Percentiles rank a stretch among this genome's conserved stretches.
Conservation (phyloP, 2,797 vertebrate species). For the Gephyroberyx darwinii region DNA sequence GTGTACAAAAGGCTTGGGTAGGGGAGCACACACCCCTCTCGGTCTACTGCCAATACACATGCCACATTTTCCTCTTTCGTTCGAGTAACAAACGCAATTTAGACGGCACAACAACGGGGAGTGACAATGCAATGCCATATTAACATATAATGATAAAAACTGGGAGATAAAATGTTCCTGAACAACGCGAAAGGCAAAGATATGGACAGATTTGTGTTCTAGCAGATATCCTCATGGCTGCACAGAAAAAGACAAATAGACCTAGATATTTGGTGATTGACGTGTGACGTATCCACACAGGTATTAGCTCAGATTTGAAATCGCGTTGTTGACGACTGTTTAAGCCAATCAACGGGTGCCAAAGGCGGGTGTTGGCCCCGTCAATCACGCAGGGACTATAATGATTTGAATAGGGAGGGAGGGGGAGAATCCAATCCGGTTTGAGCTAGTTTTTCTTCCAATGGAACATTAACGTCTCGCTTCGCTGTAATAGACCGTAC, state of each 20-base stretch:
- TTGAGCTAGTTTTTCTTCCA: slow-evolving; percentile 90
- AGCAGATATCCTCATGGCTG: slow-evolving; percentile 54
- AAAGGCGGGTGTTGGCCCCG: slow-evolving; percentile 64
- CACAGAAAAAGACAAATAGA: slow-evolving; percentile 63
- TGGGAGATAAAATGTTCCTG: neutral
- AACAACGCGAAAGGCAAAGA: neutral
- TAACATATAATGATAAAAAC: fast-evolving
- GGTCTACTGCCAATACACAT: slow-evolving; percentile 15
- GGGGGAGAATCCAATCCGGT: slow-evolving; percentile 89
- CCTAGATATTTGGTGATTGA: slow-evolving; percentile 74
- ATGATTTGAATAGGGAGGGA: slow-evolving; percentile 82
- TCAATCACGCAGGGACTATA: slow-evolving; percentile 73
- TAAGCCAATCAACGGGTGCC: slow-evolving; percentile 76
- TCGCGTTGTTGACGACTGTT: slow-evolving; percentile 47
- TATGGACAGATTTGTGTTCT: slow-evolving; percentile 43
- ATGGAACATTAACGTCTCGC: slow-evolving; percentile 85
- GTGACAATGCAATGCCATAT: fast-evolving
- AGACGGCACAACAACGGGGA: fast-evolving
- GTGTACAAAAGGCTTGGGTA: slow-evolving; percentile 64
- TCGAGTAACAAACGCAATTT: neutral
- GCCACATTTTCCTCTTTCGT: neutral
- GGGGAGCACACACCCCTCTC: slow-evolving; percentile 60
- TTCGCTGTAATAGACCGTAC: slow-evolving; percentile 78
- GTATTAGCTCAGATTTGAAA: slow-evolving; percentile 78
- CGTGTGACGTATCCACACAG: slow-evolving; percentile 77